Conservation (phyloP, 2,888 invertebrate genomes). For the Idaea aversata region DNA sequence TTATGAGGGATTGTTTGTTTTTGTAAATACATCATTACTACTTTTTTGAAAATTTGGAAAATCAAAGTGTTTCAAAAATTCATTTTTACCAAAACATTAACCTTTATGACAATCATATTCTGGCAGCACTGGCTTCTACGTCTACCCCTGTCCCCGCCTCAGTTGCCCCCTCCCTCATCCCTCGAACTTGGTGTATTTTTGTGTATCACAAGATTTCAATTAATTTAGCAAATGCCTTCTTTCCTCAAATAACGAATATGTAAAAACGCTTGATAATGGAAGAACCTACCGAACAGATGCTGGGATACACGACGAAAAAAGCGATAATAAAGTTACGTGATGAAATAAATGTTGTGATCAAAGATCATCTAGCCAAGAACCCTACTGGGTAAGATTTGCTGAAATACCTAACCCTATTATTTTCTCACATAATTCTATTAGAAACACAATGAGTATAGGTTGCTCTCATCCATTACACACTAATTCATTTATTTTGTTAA, state of each 20-base stretch:
- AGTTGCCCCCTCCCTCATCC: background rate
- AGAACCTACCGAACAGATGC: conserved; percentile 50
- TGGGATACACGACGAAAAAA: conserved; percentile 84
- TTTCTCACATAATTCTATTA: background rate
- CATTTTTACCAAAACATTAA: background rate
- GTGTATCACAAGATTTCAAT: conserved; percentile 6
- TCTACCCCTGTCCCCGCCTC: background rate
- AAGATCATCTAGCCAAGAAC: conserved; percentile 82
- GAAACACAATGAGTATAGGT: too few relatives aligned
- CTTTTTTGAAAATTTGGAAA: too few relatives aligned
- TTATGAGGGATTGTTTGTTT: too few relatives aligned
- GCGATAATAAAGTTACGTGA: conserved; percentile 85
- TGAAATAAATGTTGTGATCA: conserved; percentile 84
- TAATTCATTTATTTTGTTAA: too few relatives aligned
- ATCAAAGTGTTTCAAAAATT: background rate
- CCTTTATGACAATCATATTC: background rate
- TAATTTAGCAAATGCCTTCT: conserved; percentile 14
- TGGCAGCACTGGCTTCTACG: background rate
- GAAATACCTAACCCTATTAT: conserved; percentile 9
- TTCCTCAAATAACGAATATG: conserved; percentile 23
- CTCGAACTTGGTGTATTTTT: conserved; percentile 1
- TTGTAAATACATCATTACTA: too few relatives aligned
- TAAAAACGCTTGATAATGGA: conserved; percentile 50
- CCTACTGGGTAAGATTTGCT: conserved; percentile 52
- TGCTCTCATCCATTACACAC: too few relatives aligned